Conservation (phyloP, 2,797 vertebrate genomes). For the Coregonus ussuriensis region DNA sequence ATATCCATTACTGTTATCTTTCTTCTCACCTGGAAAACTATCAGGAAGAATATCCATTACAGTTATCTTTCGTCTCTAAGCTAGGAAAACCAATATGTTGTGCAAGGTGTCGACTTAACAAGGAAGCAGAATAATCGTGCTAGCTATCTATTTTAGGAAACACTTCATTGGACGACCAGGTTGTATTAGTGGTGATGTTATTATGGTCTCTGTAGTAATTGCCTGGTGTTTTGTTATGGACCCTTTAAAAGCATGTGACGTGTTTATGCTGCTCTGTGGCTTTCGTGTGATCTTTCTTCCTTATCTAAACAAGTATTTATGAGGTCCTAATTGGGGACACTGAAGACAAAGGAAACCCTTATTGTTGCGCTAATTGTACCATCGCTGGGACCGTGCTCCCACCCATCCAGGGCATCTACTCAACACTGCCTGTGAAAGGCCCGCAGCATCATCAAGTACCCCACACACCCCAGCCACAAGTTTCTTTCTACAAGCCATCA, state of each 20-base stretch:
- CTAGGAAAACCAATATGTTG: conserved; percentile 21
- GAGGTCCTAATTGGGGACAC: conserved; percentile 40
- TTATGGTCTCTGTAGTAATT: conserved; percentile 11
- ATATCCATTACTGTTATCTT: no score
- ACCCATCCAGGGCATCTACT: no score
- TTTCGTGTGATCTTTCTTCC: conserved; percentile 37
- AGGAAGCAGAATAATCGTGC: neutral
- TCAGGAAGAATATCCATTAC: conserved; percentile 17
- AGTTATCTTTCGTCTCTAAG: conserved; percentile 55
- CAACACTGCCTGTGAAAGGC: no score
- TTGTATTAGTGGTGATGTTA: conserved; percentile 25
- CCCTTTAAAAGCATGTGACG: conserved; percentile 48
- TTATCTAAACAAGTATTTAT: conserved; percentile 35
- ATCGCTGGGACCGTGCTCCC: no score
- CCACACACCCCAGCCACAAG: no score
- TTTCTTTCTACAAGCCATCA: no score
- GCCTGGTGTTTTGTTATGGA: conserved; percentile 25
- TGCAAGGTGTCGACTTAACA: conserved; percentile 4
- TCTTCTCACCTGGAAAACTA: no score
- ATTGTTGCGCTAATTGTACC: neutral
- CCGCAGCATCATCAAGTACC: no score
- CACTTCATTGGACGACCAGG: neutral
- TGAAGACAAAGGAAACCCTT: conserved; percentile 40
- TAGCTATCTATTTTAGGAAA: conserved; percentile 33
- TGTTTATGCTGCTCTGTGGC: conserved; percentile 3